Evolutionary conservation across 2,113 vertebrate genomes (phyloP), one percentile per base, ranked within the genome.

Genomic region (Felis chaus): DNA sequence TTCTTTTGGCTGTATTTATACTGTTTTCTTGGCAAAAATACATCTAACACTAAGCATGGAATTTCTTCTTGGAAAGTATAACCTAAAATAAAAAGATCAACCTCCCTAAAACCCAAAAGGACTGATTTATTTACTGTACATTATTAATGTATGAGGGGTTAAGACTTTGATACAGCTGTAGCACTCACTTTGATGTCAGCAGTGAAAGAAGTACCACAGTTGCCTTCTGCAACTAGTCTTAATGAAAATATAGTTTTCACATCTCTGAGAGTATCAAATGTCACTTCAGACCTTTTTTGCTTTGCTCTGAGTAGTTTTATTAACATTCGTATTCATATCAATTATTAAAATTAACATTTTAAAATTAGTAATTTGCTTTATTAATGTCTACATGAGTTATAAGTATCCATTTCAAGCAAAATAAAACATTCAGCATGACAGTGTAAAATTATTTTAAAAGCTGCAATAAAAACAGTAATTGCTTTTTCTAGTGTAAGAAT

Each of bases 111-210:
- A 97, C 97, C 97, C 98, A 94, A 97, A 98, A 91, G 98, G 88
- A 97, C 97, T 98, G 97, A 98, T 98, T 99, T 99, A 99, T 98
- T 99, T 98, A 98, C 98, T 98, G 91, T 97, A 95, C 95, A 98
- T 99, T 98, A 99, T 96, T 98, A 98, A 99, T 98, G 96, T 71
- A 99, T 97, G 83, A 98, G 97, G 41, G 98, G 98, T 98, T 98
- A 99, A 98, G 97, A 98, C 97, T 99, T 98, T 98, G 98, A 99
- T 99, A 98, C 87, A 98, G 96, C 95, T 97, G 79, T 96, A 97
- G 91, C 97, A 96, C 93, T 97, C 71, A 79, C 98, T 99, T 98
- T 99, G 97, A 98, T 98, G 96, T 97, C 93, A 97, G 89, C n/a
- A 97, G 79, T 29, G 85, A 82, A 45, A 95, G 16, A 73, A 95